These are phyloP conservation scores for Sarotherodon lohbergeri DNA, from an alignment of 2,113 vertebrate genomes.

Conservation along the genomic window DNA sequence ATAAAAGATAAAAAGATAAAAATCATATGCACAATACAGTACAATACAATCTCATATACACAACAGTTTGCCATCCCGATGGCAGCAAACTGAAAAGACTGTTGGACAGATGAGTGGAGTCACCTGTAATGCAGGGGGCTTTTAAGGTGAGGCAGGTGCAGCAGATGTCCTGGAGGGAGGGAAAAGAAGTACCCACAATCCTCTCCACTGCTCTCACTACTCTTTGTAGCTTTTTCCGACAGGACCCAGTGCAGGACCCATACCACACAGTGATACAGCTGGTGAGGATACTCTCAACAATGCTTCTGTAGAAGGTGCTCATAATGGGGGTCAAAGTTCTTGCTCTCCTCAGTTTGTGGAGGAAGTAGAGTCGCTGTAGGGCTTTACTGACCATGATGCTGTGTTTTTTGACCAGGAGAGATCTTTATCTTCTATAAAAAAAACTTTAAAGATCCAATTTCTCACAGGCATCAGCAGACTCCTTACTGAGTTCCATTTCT, in stretches of 20 bases:
- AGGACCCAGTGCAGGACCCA: neutral
- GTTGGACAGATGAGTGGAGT: neutral
- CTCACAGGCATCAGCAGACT: neutral
- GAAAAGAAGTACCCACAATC: neutral
- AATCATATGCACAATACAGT: neutral
- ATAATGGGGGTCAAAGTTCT: neutral
- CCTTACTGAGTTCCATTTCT: neutral
- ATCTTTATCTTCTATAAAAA: too few species aligned
- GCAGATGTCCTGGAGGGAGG: neutral
- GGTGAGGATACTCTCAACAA: neutral
- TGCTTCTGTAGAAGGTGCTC: neutral
- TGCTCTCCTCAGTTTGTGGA: neutral
- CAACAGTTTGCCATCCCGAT: neutral
- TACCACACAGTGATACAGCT: neutral
- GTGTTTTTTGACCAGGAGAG: neutral
- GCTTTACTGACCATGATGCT: neutral
- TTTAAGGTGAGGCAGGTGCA: neutral
- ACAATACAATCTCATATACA: too few species aligned
- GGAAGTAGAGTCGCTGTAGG: neutral
- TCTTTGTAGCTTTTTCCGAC: neutral
- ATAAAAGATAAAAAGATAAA: neutral
- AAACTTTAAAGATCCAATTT: neutral
- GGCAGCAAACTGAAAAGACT: neutral
- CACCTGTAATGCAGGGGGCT: neutral
- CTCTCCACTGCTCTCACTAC: neutral